Base-by-base conservation (phyloP, 2,113 vertebrate species). In the Tragelaphus imberbis region DNA sequence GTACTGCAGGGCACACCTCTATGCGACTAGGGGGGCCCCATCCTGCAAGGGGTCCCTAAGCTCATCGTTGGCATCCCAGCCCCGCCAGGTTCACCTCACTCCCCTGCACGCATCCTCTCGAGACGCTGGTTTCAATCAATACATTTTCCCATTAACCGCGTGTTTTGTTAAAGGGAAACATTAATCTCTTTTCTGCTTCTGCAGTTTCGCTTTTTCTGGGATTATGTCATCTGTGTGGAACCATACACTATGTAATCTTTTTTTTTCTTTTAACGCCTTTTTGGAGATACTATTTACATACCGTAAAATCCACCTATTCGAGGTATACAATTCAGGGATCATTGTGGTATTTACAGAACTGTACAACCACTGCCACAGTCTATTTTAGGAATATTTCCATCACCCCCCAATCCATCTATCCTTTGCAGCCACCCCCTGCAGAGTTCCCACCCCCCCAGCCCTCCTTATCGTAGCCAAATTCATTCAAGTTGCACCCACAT, bases 1-100 rank as follows among this genome's bases (percentile, higher is more conserved):
- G 10, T 33, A 8, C 40, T 1, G n/a, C 1, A 0, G 8, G 21
- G 47, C 0, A 1, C n/a, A 17, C 65, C 9, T 3, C 21, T 3
- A 0, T 17, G n/a, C 3, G 1, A 1, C 47, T 11, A 14, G 1
- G 11, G 11, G 33, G 8, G 3, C 40, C 19, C 63, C n/a, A 23
- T 53, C 11, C 3, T 2, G 1, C 14, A 9, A 10, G 65, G 88
- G 1, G 3, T 1, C 25, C 8, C 30, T 1, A 2, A 40, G 5
- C 2, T 11, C 3, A 1, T 0, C n/a, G 28, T 28, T 12, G 11
- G 4, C 2, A 1, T 1, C 12, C 14, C 75, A 7, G 21, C 58
- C 55, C 21, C 5, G 6, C 56, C 1, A 11, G 33, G 30, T 12
- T 33, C 1, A 1, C 55, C 28, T 81, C 14, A 7, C 14, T 85